Conservation (phyloP, 2,888 invertebrate genomes). For the Strigamia crassipes region DNA sequence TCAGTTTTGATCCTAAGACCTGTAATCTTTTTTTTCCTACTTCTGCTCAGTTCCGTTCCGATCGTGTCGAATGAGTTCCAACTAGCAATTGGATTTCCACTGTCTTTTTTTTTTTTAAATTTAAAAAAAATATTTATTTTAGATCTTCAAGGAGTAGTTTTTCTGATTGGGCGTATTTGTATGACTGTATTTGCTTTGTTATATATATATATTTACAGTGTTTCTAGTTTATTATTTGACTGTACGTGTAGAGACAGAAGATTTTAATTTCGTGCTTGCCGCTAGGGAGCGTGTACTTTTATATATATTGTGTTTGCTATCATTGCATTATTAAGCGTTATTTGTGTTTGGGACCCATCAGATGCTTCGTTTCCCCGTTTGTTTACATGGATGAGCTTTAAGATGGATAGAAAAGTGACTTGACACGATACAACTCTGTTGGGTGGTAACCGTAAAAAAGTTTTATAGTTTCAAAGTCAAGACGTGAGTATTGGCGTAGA, state of each 20-base stretch:
- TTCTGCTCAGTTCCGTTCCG: background rate
- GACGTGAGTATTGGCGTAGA: background rate
- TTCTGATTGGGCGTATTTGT: no score
- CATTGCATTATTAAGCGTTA: no score
- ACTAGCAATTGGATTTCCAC: background rate
- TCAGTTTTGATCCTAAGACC: background rate
- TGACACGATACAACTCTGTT: constrained; percentile 17
- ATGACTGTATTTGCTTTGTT: no score
- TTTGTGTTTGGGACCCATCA: no score
- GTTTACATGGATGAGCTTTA: background rate
- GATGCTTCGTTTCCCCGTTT: background rate
- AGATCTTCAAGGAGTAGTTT: no score
- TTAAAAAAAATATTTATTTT: no score
- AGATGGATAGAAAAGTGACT: background rate
- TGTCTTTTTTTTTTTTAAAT: no score
- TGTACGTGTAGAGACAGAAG: no score
- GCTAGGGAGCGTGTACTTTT: background rate
- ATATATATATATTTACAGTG: no score
- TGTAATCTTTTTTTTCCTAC: background rate
- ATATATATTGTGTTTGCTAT: no score
- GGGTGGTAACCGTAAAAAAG: constrained; percentile 15
- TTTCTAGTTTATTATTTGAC: no score
- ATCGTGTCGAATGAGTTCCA: background rate
- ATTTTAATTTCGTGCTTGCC: no score
- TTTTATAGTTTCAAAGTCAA: constrained; percentile 20